Evolutionary conservation across 2,113 vertebrate species (phyloP).

Genomic region (Diphyllodes magnificus): DNA sequence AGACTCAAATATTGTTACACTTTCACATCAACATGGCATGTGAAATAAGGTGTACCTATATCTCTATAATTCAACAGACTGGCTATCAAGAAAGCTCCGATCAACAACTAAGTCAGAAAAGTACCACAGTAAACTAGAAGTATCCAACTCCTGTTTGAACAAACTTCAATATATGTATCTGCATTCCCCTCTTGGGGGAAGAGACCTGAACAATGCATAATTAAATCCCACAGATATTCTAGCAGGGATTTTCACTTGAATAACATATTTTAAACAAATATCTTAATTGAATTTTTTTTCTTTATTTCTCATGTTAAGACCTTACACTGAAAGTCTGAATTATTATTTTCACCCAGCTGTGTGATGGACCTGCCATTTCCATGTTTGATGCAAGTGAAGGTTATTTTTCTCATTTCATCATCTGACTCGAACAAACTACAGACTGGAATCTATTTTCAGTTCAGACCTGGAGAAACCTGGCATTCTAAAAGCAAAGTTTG

Average conservation of each 20-base stretch:
- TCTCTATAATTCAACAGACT: background rate
- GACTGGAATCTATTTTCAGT: background rate
- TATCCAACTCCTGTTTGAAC: background rate
- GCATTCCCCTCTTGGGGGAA: background rate
- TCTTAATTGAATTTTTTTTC: fast-evolving
- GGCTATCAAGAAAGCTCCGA: background rate
- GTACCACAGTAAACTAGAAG: background rate
- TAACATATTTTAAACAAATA: background rate
- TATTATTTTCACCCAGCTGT: background rate
- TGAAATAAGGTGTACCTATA: background rate
- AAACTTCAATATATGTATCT: background rate
- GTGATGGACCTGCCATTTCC: background rate
- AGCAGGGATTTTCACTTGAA: background rate
- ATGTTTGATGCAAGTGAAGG: background rate
- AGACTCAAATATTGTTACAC: background rate
- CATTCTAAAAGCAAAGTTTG: background rate
- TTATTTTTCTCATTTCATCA: background rate
- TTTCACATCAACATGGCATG: background rate
- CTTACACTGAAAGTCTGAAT: background rate
- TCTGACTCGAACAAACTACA: background rate
- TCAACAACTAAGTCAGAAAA: background rate
- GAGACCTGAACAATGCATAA: background rate
- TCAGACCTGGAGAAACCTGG: background rate
- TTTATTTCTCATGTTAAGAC: background rate
- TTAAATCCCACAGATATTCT: background rate